phyloP scores from a whole-genome alignment of 1,140 invertebrate species.

The Drosophila yakuba region DNA sequence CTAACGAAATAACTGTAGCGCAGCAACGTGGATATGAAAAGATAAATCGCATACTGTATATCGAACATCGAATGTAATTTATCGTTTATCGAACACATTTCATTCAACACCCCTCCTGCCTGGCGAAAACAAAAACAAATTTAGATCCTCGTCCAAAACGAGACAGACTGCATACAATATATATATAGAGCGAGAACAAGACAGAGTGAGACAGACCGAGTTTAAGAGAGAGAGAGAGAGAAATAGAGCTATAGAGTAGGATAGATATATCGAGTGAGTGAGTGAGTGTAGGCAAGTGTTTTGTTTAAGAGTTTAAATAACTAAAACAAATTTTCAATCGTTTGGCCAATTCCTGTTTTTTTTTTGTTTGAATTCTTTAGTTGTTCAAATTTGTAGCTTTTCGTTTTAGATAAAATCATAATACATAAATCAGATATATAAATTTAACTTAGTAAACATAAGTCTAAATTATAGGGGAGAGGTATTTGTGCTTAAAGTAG shows the following conservation, averaged over 20 bases:
- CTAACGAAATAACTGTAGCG: constrained; percentile 44
- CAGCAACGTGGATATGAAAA: constrained; percentile 46
- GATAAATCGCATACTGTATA: constrained; percentile 35
- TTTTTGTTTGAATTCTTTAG: constrained; percentile 54
- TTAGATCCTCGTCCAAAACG: constrained; percentile 18
- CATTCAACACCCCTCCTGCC: constrained; percentile 84
- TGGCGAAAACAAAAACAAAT: constrained; percentile 36
- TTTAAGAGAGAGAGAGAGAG: constrained; percentile 35
- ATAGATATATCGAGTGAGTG: constrained; percentile 42
- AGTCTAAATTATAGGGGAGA: constrained; percentile 29
- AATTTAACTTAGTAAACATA: constrained; percentile 56
- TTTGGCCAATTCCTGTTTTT: constrained; percentile 84
- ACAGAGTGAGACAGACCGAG: constrained; percentile 43
- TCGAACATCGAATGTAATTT: constrained; percentile 28
- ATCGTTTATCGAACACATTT: constrained; percentile 63
- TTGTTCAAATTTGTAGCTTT: constrained; percentile 73
- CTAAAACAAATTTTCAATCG: constrained; percentile 73
- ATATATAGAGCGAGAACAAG: constrained; percentile 49
- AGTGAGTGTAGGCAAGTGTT: constrained; percentile 67
- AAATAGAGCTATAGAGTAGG: constrained; percentile 34
- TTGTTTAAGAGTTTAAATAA: constrained; percentile 35
- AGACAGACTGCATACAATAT: constrained; percentile 28
- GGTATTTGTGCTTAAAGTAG: constrained; percentile 62
- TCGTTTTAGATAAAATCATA: constrained; percentile 34
- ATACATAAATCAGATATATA: constrained; percentile 64